Evolutionary conservation across 2,797 vertebrate species (phyloP), one percentile per base, ranked within the genome.

Genomic region (Rhinophrynus dorsalis): DNA sequence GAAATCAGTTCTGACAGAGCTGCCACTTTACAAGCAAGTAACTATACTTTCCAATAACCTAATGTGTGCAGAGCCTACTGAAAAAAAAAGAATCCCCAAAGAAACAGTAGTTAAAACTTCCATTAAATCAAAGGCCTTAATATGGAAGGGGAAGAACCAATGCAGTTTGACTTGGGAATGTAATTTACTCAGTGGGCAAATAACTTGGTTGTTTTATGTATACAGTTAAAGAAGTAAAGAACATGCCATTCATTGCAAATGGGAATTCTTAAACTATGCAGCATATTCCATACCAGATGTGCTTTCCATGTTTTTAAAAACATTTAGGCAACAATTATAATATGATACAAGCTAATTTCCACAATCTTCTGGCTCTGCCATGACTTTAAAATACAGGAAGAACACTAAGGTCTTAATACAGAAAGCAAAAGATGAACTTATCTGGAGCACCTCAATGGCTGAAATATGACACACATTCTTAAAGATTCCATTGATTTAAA

Each of bases 1-100:
- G 93, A 93, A 95, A 95, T 93, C 90, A 90, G 91, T 94, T 94
- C 91, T 92, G 92, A 92, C 93, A 92, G 84, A 92, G 88, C 89
- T 91, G 90, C 90, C 88, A 89, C 90, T 90, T 92, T 92, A 91
- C 90, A 91, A 90, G 88, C 83, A 91, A 91, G 88, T 91, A 93
- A 92, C 91, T 92, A 92, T 88, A 91, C 89, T 93, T 93, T 94
- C 92, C 91, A 93, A 93, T 92, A 93, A 90, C 85, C 89, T 86
- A 91, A 92, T 93, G 91, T 93, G 89, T 86, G 86, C 88, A 92
- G 92, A 92, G 88, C 91, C 90, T 90, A 88, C 85, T 83, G 87
- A 90, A 92, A 90, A 92, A 94, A 94, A 92, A 90, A 92, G 94
- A 94, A 90, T 92, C 91, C 91, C 91, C 76, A 70, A 89, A 89